Evolutionary conservation across 1,140 invertebrate species (phyloP).

Genomic region (Leptoteleia sp.): DNA sequence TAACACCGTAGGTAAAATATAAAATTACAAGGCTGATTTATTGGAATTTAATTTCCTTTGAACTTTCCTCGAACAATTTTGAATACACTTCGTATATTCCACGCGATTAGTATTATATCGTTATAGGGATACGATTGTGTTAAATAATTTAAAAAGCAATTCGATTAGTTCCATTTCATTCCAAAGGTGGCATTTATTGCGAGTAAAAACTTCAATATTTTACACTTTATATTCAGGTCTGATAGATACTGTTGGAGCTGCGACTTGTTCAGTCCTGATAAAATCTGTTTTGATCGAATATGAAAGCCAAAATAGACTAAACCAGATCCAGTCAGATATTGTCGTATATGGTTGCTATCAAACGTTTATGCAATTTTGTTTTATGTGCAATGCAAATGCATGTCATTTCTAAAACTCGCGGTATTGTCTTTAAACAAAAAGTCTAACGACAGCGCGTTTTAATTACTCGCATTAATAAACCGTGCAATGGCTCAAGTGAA

Average conservation of each 20-base stretch:
- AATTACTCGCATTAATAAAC: slow-evolving; percentile 28
- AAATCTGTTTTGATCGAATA: slow-evolving; percentile 55
- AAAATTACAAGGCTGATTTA: too few species aligned
- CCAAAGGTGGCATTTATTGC: slow-evolving; percentile 38
- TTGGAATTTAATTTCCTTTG: too few species aligned
- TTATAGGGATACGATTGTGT: slow-evolving; percentile 3
- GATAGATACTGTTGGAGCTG: slow-evolving; percentile 24
- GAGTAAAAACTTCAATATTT: slow-evolving; percentile 32
- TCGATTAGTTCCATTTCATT: slow-evolving; percentile 18
- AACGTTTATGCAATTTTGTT: slow-evolving; percentile 43
- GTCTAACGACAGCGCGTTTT: slow-evolving; percentile 6
- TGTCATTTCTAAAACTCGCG: slow-evolving; percentile 10
- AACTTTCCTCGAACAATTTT: too few species aligned
- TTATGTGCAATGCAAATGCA: slow-evolving; percentile 14
- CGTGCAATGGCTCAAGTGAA: neutral
- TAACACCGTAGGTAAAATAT: too few species aligned
- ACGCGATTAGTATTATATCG: neutral
- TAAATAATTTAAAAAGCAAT: neutral
- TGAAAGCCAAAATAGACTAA: slow-evolving; percentile 35
- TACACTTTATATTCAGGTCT: slow-evolving; percentile 33
- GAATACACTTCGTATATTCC: too few species aligned
- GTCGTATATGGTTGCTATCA: slow-evolving; percentile 38
- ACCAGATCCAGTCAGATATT: slow-evolving; percentile 45
- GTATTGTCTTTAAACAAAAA: slow-evolving; percentile 26
- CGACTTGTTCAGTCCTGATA: slow-evolving; percentile 43